Evolutionary conservation across 2,888 invertebrate species (phyloP).

Genomic region (Xiphydria camelus): DNA sequence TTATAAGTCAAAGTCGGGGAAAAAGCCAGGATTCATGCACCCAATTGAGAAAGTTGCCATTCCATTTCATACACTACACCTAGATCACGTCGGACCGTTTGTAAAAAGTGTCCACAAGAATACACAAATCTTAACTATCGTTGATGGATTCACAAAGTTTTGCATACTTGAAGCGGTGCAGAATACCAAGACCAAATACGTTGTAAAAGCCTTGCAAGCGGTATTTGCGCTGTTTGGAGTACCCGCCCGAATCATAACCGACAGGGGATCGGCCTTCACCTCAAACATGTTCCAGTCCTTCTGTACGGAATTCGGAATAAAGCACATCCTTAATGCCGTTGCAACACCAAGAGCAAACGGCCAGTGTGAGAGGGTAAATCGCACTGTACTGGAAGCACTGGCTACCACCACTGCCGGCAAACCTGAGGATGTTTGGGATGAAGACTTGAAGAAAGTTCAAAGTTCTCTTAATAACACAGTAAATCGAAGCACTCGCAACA

Average conservation of each 20-base stretch:
- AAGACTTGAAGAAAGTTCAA: constrained; percentile 19
- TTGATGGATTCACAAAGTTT: constrained; percentile 51
- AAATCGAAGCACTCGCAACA: constrained; percentile 20
- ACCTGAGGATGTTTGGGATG: constrained; percentile 26
- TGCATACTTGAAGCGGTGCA: constrained; percentile 39
- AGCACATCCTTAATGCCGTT: constrained; percentile 32
- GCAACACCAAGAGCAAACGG: constrained; percentile 44
- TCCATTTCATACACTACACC: constrained; percentile 52
- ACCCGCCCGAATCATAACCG: constrained; percentile 38
- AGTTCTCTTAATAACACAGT: constrained; percentile 21
- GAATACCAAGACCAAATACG: constrained; percentile 34
- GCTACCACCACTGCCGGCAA: constrained; percentile 25
- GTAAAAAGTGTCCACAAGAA: constrained; percentile 37
- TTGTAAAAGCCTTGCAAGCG: constrained; percentile 33
- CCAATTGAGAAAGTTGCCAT: constrained; percentile 47
- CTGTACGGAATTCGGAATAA: constrained; percentile 34
- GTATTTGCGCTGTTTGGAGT: constrained; percentile 38
- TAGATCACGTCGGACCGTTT: constrained; percentile 55
- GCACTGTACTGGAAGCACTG: constrained; percentile 32
- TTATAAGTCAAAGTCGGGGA: constrained; percentile 34
- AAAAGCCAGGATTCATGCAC: constrained; percentile 43
- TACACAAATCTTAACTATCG: constrained; percentile 38
- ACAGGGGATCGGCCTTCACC: constrained; percentile 49
- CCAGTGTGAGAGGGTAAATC: constrained; percentile 43
- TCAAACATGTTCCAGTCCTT: constrained; percentile 39